Conservation (phyloP, 2,113 vertebrate species). For the Plecotus auritus region DNA sequence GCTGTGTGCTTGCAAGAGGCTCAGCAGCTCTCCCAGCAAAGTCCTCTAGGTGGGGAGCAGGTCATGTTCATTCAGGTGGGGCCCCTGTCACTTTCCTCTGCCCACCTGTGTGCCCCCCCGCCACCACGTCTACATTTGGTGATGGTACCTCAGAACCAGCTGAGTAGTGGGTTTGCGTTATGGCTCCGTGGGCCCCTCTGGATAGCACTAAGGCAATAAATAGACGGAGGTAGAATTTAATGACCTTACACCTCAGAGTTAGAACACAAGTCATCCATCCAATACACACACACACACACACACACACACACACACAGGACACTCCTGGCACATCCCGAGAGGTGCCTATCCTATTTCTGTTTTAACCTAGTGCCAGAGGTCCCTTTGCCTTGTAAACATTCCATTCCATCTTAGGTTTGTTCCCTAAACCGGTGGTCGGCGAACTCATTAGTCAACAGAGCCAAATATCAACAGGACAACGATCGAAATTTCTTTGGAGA, state of each 20-base stretch:
- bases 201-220: not conserved
- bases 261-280: not conserved
- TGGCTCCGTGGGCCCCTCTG: not conserved
- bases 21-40: not conserved
- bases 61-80: too few relatives aligned
- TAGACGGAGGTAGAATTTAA: not conserved
- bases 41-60: not conserved
- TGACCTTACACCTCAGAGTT: not conserved
- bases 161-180: not conserved
- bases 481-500: too few relatives aligned
- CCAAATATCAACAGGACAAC: too few relatives aligned
- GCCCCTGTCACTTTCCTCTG: not conserved
- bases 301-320: fast-evolving
- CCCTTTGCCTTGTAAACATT: not conserved
- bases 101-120: fast-evolving
- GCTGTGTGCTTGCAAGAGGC: not conserved
- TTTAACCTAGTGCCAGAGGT: not conserved
- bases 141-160: not conserved
- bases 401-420: not conserved
- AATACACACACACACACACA: not conserved
- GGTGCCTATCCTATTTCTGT: not conserved
- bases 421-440: not conserved
- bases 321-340: not conserved
- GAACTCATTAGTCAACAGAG: too few relatives aligned
- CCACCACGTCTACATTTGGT: too few relatives aligned